Base-by-base conservation (phyloP, 2,888 invertebrate genomes). In the Apotomis capreana region DNA sequence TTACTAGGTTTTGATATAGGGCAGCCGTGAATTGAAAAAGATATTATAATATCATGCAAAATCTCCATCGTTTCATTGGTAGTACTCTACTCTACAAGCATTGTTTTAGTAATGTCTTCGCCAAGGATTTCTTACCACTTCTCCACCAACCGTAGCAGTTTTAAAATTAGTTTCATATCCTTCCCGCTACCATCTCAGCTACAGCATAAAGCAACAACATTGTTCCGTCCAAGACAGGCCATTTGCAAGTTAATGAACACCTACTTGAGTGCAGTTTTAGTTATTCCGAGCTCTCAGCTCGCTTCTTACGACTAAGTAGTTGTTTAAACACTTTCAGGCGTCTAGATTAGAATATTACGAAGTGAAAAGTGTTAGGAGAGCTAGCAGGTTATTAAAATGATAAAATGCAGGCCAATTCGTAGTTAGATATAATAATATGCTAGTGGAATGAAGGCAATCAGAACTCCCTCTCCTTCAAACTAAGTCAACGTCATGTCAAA, bases 201-300 rank as follows among this genome's bases (percentile, higher is more conserved):
- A 49, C 9, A 26, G 3, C 49, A 5, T 26, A 52, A 52, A 57
- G 60, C 51, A 40, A 44, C 57, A 67, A 71, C 71, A 62, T 61
- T 71, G 71, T 71, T 67, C 61, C 15, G 54, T 15, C 59, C 60
- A 70, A 70, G 70, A 67, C 69, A 61, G 49, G 40, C 37, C 61
- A 71, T 71, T 71, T 67, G 71, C 71, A 71, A 71, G 61, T 71
- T 67, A 70, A 70, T 70, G 71, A 71, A 61, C 40, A 40, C 54
- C 54, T n/a, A 61, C 55, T 70, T 60, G 64, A 69, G 60, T 65
- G 67, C 55, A 67, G 67, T 71, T 61, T 67, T 61, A 71, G 71
- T 61, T 67, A 71, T 68, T 67, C 71, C 26, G 36, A 13, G 54
- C 54, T 60, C 60, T 44, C 64, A 70, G 49, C 62, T 62, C 26